Conservation (phyloP, 2,113 vertebrate genomes). For the Archilochus colubris region DNA sequence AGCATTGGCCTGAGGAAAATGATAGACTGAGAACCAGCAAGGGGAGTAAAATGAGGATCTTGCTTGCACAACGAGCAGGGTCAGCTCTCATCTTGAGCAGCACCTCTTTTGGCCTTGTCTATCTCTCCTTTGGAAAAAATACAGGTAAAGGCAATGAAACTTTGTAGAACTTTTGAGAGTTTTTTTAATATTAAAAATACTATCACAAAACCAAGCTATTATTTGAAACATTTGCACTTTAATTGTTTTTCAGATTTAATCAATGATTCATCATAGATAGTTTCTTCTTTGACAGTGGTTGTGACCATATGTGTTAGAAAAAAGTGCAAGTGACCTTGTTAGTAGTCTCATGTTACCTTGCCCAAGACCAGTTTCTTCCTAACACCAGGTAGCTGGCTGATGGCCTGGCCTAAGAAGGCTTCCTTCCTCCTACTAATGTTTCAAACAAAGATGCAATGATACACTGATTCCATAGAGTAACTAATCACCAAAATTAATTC, state of each 20-base stretch:
- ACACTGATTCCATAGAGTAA: background rate
- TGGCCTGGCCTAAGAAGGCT: background rate
- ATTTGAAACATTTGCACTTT: background rate
- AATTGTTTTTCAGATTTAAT: background rate
- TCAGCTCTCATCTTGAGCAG: background rate
- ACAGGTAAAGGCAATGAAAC: background rate
- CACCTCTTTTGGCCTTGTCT: background rate
- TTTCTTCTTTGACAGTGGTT: background rate
- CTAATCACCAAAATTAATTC: background rate
- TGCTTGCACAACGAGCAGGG: background rate
- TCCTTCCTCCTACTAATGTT: background rate
- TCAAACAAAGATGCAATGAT: background rate
- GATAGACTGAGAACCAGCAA: background rate
- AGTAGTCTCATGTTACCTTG: background rate
- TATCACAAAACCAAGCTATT: background rate
- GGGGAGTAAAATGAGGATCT: background rate
- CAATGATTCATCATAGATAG: background rate
- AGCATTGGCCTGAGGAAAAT: background rate
- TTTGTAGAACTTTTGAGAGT: background rate
- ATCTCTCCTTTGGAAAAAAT: background rate
- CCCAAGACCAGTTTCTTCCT: background rate
- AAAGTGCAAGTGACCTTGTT: background rate
- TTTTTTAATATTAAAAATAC: background rate
- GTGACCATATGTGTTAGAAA: background rate
- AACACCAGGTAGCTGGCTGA: constrained; percentile 6